Evolutionary conservation across 1,140 invertebrate genomes (phyloP), one percentile per base, ranked within the genome.

Genomic region (Caenorhabditis tropicalis): DNA sequence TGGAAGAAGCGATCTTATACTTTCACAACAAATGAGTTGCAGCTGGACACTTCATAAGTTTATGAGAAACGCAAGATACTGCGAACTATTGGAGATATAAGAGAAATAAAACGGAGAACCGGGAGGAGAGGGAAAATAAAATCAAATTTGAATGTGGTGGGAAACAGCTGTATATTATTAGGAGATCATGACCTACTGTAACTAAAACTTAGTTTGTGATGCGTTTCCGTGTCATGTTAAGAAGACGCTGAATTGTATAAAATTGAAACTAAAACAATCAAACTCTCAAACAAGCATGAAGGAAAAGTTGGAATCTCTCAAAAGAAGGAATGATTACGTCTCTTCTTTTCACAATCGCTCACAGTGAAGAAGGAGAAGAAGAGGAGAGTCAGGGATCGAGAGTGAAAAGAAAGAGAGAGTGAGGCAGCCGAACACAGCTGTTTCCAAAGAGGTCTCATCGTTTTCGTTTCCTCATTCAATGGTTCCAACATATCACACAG

Each of bases 291-390:
- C 0, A 10, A 51, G n/a, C 15, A 19, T 0, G 48, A 19, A 19
- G 15, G 48, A 15, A n/a, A 51, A 51, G n/a, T 51, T 51, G 48
- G n/a, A 19, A 51, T 43, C 36, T 24, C 33, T 39, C 29, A 31
- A 43, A 74, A 43, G 65, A 74, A 46, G 65, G 65, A 74, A 74
- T 74, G 65, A 74, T 74, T 74, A 36, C 65, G 65, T 74, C 65
- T 74, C 58, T 36, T 10, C 19, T 43, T 74, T 29, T 74, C 36
- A n/a, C 65, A 24, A 74, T 74, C 65, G 21, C 10, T 27, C 9
- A n/a, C 2, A n/a, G n/a, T 7, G 39, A 10, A 36, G 9, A 36
- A 21, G 29, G 58, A n/a, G 65, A 74, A 46, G 5, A 15, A 39
- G n/a, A 29, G 19, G n/a, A 46, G 58, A 58, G 36, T 0, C 2